Evolutionary conservation across 2,888 invertebrate species (phyloP), one percentile per base, ranked within the genome.

Genomic region (Noctua janthina): DNA sequence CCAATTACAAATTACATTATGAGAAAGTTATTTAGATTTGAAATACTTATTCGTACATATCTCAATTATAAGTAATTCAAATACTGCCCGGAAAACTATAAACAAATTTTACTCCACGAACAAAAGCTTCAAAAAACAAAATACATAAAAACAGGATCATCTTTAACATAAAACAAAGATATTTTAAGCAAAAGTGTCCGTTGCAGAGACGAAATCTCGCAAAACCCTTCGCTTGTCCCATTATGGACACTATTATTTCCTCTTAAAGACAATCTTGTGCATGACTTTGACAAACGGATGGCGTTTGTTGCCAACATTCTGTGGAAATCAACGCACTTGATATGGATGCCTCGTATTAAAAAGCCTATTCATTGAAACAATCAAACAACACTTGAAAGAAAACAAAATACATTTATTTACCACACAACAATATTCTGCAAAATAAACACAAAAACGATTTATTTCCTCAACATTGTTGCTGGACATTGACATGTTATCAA

Each of bases 231-330:
- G 51, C 29, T 3, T 74, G 67, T 82, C 69, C 20, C 15, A 82
- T 74, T 82, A 73, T 6, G 56, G 51, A 54, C 71, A 85, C 68
- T 83, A 79, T 73, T 78, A 85, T 68, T 56, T 79, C 20, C 73
- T 67, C 75, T 46, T 46, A 59, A 39, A 76, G 79, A 78, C 76
- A 76, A 78, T 85, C 76, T 73, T 54, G 68, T 79, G 72, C 68
- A 68, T 78, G 85, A 86, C 86, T 86, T 82, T 86, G 85, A 86
- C 75, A 76, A 80, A 86, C 74, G 67, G 64, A 69, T 68, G 39
- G 71, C 72, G 56, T 72, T 75, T n/a, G 67, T 46, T 79, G 46
- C 59, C 72, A 62, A 72, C 29, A 49, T 66, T 66, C 59, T 81
- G 64, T 51, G 35, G 46, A 46, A 54, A 2, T 79, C 68, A 59